phyloP scores from a whole-genome alignment of 2,888 invertebrate genomes.

The Tinea semifulvella region DNA sequence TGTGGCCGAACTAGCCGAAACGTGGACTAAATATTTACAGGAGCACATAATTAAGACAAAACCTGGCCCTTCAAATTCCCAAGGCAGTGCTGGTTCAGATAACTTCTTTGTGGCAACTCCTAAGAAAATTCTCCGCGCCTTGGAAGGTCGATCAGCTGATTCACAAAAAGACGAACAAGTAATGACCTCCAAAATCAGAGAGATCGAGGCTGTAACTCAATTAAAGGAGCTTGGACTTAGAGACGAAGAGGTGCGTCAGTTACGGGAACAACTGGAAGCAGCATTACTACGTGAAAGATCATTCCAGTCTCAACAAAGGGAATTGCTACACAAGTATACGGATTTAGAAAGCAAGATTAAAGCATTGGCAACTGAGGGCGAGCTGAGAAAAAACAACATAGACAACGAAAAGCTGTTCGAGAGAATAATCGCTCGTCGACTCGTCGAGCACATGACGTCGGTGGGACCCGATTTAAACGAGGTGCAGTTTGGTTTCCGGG shows the following conservation, averaged over 20 bases:
- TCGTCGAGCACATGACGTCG: too few species aligned
- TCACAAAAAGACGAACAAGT: conserved; percentile 90
- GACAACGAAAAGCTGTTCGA: too few species aligned
- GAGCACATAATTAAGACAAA: background rate
- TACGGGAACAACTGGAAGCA: conserved; percentile 81
- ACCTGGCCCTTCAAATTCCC: background rate
- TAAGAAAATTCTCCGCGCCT: conserved; percentile 83
- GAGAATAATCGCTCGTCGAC: too few species aligned
- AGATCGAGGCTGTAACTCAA: conserved; percentile 94
- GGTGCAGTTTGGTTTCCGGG: too few species aligned
- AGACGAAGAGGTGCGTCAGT: conserved; percentile 90
- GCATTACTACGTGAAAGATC: conserved; percentile 79
- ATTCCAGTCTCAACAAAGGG: conserved; percentile 78
- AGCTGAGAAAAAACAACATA: too few species aligned
- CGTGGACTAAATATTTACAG: conserved; percentile 90
- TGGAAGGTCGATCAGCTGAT: conserved; percentile 84
- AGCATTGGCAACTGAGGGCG: too few species aligned
- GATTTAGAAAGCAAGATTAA: conserved; percentile 73
- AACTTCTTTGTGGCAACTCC: conserved; percentile 72
- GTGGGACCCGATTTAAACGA: too few species aligned
- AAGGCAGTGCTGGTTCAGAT: background rate
- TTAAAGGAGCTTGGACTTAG: conserved; percentile 94
- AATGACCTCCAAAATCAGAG: conserved; percentile 91
- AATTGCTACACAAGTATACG: conserved; percentile 77
- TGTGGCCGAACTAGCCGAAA: conserved; percentile 85